Evolutionary conservation across 2,113 vertebrate species (phyloP).

Genomic region (Apteryx mantelli): DNA sequence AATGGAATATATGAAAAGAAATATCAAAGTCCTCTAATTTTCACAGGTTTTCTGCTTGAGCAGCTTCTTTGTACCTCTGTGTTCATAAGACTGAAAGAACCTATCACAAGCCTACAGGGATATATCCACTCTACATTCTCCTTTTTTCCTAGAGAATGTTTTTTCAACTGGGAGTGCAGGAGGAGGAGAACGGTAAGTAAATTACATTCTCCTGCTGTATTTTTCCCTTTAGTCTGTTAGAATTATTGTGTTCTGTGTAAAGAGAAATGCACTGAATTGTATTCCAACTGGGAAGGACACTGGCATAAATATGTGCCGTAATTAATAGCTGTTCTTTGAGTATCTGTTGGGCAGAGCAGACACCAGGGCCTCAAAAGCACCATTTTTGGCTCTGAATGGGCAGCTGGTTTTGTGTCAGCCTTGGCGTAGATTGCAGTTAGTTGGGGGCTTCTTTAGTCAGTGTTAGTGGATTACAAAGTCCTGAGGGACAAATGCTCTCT

Average conservation of each 20-base stretch:
- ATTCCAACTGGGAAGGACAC: neutral
- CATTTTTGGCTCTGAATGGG: neutral
- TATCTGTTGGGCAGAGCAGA: neutral
- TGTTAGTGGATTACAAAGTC: neutral
- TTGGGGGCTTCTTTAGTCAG: neutral
- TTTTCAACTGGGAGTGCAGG: neutral
- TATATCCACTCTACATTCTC: neutral
- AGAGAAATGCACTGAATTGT: neutral
- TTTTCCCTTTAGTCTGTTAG: neutral
- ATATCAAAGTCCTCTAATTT: neutral
- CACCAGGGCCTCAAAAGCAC: neutral
- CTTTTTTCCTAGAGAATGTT: neutral
- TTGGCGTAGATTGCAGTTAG: neutral
- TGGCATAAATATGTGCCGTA: neutral
- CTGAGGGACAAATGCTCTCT: neutral
- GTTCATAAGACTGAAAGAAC: neutral
- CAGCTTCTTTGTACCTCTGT: neutral
- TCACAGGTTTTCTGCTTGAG: neutral
- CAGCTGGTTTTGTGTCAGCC: neutral
- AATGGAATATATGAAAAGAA: neutral
- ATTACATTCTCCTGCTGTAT: neutral
- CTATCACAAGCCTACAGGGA: neutral
- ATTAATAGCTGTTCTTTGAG: neutral
- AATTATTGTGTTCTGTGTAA: neutral
- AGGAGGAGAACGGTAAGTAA: neutral